Base-by-base conservation (phyloP, 1,140 invertebrate species). In the Drosophila equinoxialis region DNA sequence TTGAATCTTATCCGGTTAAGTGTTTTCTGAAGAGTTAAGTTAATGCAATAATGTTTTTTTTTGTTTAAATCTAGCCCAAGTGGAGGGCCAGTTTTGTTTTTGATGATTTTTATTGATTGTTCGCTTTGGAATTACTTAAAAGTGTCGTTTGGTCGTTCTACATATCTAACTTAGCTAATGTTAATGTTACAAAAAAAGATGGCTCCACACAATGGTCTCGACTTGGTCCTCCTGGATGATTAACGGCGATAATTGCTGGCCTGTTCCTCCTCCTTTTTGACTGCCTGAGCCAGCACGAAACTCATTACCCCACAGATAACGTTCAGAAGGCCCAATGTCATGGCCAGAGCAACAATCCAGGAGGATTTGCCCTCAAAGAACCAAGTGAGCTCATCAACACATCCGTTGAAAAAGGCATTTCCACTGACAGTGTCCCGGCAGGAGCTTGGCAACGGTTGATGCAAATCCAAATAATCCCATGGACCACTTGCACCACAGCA, bases 381-480 rank as follows among this genome's bases (percentile, higher is more conserved):
- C 95, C 96, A 96, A 8, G 96, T 97, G 63, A 98, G 90, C 90
- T 97, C 96, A 65, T 97, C 96, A 0, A 97, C 95, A 81, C 97
- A 98, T 11, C 97, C 96, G 79, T 97, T 95, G 91, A 96, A 96
- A 92, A 95, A 98, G 8, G 96, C 96, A 91, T 97, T 97, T 51
- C 97, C 97, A 5, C 96, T 97, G 1, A 97, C 96, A 0, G 96
- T 95, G 90, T 98, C 96, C 6, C 97, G 94, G 77, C 97, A 98
- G 63, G 96, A 95, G 10, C 94, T 94, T 1, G 97, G 96, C 35
- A 97, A 82, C 0, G 96, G 96, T 86, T 97, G 96, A 71, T 94
- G 94, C 74, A 96, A 78, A 30, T 93, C 93, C 58, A 96, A 92
- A 93, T 96, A 98, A 91, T 98, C 97, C 90, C 94, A 94, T 0